Evolutionary conservation across 2,888 invertebrate genomes (phyloP).

Genomic region (Sphecodes monilicornis): DNA sequence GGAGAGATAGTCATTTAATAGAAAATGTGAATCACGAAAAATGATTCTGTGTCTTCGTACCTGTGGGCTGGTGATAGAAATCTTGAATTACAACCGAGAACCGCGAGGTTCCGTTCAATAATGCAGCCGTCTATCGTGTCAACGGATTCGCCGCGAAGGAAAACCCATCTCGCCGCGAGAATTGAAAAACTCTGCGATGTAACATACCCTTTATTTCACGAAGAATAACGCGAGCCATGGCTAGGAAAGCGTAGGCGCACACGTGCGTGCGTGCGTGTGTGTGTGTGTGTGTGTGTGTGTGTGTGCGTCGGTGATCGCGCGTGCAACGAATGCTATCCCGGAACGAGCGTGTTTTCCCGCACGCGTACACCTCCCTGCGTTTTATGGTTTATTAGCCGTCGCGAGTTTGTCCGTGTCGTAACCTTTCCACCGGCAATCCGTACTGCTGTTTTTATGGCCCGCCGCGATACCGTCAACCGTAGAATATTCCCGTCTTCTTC

Average conservation of each 20-base stretch:
- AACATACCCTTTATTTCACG: slow-evolving; percentile 17
- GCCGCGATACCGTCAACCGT: slow-evolving; percentile 47
- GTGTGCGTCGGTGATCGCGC: slow-evolving; percentile 11
- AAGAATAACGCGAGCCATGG: slow-evolving; percentile 18
- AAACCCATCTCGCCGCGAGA: slow-evolving; percentile 13
- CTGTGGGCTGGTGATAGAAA: neutral
- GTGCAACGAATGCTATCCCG: slow-evolving; percentile 23
- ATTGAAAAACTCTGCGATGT: slow-evolving; percentile 5
- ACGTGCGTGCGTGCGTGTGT: too few species aligned
- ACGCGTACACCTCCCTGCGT: slow-evolving; percentile 38
- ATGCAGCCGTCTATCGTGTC: slow-evolving; percentile 15
- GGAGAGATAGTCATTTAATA: neutral
- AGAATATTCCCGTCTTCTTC: slow-evolving; percentile 17
- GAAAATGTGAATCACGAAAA: neutral
- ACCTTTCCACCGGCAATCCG: slow-evolving; percentile 57
- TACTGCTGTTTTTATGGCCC: slow-evolving; percentile 56
- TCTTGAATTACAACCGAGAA: slow-evolving; percentile 11
- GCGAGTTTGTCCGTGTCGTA: slow-evolving; percentile 58
- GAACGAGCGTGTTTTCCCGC: slow-evolving; percentile 15
- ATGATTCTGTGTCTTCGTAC: neutral
- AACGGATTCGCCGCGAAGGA: slow-evolving; percentile 11
- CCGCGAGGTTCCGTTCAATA: neutral
- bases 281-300: neutral
- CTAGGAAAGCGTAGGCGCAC: too few species aligned
- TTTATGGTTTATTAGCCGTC: slow-evolving; percentile 68